These are phyloP conservation scores for Cetonia aurata DNA, from an alignment of 2,888 invertebrate genomes.

Conservation along the genomic window DNA sequence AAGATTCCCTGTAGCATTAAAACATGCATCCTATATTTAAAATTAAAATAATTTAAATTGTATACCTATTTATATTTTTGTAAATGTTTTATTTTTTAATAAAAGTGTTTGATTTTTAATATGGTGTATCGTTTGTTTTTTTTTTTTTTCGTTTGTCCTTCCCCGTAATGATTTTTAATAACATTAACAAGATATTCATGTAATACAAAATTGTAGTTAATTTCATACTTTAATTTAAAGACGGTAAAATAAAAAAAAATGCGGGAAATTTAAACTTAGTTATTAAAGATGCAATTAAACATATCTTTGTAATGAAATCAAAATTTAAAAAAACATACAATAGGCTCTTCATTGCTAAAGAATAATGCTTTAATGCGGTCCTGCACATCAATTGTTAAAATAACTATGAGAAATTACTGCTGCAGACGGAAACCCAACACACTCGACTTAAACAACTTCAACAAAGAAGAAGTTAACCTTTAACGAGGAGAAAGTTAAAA, in stretches of 20 bases:
- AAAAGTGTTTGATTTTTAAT: constrained; percentile 12
- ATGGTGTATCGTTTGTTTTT: background rate
- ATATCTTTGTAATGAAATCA: too few relatives aligned
- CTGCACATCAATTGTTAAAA: background rate
- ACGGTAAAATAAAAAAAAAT: too few relatives aligned
- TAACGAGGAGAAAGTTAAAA: constrained; percentile 52
- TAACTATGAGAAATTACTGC: background rate
- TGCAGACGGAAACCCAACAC: constrained; percentile 7
- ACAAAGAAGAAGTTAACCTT: constrained; percentile 37
- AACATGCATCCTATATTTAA: constrained; percentile 29
- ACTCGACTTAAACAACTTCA: background rate
- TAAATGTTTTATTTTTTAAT: constrained; percentile 18
- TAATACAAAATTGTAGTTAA: too few relatives aligned
- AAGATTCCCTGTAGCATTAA: constrained; percentile 57
- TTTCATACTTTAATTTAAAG: too few relatives aligned
- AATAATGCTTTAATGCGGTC: constrained; percentile 17
- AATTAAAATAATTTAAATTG: constrained; percentile 21
- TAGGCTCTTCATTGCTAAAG: too few relatives aligned
- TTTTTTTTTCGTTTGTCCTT: too few relatives aligned
- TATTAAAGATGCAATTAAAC: too few relatives aligned
- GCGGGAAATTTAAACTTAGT: too few relatives aligned
- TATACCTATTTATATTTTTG: constrained; percentile 9
- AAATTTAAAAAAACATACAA: too few relatives aligned
- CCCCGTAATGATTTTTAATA: too few relatives aligned
- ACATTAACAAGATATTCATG: too few relatives aligned